These are phyloP conservation scores for Syngnathus typhle DNA, from an alignment of 2,113 vertebrate genomes.

Conservation along the genomic window DNA sequence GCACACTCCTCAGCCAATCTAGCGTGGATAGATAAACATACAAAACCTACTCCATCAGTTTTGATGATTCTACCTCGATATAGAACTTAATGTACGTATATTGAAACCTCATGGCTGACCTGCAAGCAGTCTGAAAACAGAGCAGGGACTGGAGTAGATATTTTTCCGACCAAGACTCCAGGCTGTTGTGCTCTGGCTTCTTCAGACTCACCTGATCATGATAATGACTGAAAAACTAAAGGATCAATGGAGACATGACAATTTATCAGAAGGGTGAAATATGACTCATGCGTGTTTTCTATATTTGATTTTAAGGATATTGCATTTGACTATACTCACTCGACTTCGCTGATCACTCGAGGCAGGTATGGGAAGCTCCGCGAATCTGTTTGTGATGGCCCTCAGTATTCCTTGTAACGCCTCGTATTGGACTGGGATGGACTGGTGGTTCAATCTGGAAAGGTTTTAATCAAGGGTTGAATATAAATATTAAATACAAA, in stretches of 20 bases:
- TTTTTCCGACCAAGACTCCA: constrained; percentile 49
- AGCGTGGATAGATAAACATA: neutral
- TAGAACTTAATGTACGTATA: too few relatives aligned
- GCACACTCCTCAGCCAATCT: constrained; percentile 84
- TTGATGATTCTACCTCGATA: too few relatives aligned
- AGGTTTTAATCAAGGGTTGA: constrained; percentile 2
- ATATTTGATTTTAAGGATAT: too few relatives aligned
- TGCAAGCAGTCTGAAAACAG: constrained; percentile 84
- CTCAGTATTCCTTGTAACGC: constrained; percentile 74
- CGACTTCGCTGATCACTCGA: constrained; percentile 9
- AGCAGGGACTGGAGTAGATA: constrained; percentile 77
- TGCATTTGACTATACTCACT: constrained; percentile 35
- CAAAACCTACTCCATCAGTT: too few relatives aligned
- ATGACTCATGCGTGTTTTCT: too few relatives aligned
- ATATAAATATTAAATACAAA: neutral
- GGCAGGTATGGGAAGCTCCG: constrained; percentile 64
- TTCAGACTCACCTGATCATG: constrained; percentile 32
- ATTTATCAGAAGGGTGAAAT: too few relatives aligned
- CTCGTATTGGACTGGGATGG: constrained; percentile 77
- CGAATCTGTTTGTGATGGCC: constrained; percentile 71
- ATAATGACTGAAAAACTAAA: neutral
- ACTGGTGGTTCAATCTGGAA: constrained; percentile 83
- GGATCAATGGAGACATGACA: neutral
- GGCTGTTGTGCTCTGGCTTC: constrained; percentile 30
- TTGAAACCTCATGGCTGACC: constrained; percentile 63